Evolutionary conservation across 2,113 vertebrate species (phyloP).

Genomic region (Ramphastos sulfuratus): DNA sequence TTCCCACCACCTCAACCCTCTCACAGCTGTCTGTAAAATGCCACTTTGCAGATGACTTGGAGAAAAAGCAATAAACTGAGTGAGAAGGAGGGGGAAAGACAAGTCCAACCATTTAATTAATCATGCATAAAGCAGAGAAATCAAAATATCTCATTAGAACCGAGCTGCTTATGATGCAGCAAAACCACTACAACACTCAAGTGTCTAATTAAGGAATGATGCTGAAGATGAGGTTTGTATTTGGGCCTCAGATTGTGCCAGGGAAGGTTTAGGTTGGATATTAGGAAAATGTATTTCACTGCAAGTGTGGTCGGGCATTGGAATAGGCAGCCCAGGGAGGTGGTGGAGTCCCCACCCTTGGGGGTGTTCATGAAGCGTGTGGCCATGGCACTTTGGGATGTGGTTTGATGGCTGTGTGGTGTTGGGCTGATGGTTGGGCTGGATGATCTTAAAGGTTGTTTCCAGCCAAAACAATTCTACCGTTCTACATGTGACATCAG

Average conservation of each 20-base stretch:
- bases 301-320: too few relatives aligned
- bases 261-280: too few relatives aligned
- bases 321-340: too few relatives aligned
- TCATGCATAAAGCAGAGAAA: not conserved
- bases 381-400: too few relatives aligned
- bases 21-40: not conserved
- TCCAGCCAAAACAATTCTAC: too few relatives aligned
- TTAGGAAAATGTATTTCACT: too few relatives aligned
- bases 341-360: too few relatives aligned
- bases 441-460: too few relatives aligned
- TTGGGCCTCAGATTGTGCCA: too few relatives aligned
- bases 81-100: not conserved
- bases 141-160: not conserved
- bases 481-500: not conserved
- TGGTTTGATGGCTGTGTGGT: too few relatives aligned
- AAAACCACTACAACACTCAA: not conserved
- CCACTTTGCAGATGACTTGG: not conserved
- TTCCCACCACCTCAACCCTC: not conserved
- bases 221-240: not conserved
- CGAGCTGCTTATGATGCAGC: not conserved
- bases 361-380: too few relatives aligned
- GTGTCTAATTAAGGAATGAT: not conserved
- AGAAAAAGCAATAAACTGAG: not conserved
- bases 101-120: not conserved
- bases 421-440: too few relatives aligned